phyloP scores from a whole-genome alignment of 2,888 invertebrate species.

The Litoditis marina region DNA sequence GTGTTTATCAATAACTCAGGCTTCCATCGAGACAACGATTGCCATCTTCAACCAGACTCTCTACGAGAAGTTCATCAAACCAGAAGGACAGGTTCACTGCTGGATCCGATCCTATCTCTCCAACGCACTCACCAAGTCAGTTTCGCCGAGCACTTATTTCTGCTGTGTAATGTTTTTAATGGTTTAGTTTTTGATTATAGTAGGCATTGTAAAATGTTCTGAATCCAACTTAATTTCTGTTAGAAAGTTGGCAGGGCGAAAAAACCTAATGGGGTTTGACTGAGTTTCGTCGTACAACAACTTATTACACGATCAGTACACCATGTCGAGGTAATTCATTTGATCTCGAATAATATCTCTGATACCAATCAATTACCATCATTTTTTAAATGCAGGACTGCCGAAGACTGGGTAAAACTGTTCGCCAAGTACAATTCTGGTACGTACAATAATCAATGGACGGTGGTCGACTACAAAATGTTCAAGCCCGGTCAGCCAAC shows the following conservation, averaged over 20 bases:
- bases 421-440: conserved; percentile 76
- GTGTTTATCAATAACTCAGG: conserved; percentile 58
- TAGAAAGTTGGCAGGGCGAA: too few relatives aligned
- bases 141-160: conserved; percentile 49
- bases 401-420: conserved; percentile 45
- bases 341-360: neutral
- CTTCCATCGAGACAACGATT: conserved; percentile 77
- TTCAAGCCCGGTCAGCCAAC: conserved; percentile 66
- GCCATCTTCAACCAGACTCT: conserved; percentile 74
- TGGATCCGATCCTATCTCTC: conserved; percentile 79
- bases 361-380: too few relatives aligned
- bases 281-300: too few relatives aligned
- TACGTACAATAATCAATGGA: conserved; percentile 76
- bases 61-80: conserved; percentile 71
- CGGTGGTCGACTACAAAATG: conserved; percentile 69
- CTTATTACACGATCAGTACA: too few relatives aligned
- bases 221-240: too few relatives aligned
- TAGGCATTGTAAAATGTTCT: too few relatives aligned
- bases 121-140: conserved; percentile 75
- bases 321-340: too few relatives aligned
- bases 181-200: neutral
- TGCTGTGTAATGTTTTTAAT: too few relatives aligned
- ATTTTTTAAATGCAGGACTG: conserved; percentile 23
- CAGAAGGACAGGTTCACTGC: conserved; percentile 67
- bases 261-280: too few relatives aligned